Evolutionary conservation across 2,113 vertebrate genomes (phyloP).

Genomic region (Seriola rivoliana): DNA sequence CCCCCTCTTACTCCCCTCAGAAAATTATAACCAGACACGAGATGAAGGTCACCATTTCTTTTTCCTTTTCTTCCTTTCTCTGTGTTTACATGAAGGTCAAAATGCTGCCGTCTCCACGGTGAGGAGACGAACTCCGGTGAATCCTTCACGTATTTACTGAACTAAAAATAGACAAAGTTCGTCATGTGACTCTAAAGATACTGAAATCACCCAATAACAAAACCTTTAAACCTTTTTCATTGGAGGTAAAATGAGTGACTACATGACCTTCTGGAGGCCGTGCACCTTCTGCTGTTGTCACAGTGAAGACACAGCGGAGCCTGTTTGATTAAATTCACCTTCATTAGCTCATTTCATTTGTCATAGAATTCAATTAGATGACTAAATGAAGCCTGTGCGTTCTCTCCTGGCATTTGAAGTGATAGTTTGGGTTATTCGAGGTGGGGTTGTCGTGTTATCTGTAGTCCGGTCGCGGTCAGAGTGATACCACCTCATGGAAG

Average conservation of each 20-base stretch:
- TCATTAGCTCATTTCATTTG: background rate
- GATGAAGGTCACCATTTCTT: background rate
- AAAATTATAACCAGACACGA: background rate
- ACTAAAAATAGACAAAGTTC: background rate
- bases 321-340: background rate
- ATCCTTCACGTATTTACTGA: background rate
- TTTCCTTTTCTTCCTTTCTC: background rate
- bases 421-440: too few relatives aligned
- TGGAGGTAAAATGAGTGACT: too few relatives aligned
- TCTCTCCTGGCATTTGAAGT: constrained; percentile 26
- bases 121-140: background rate
- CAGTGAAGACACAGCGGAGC: background rate
- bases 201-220: too few relatives aligned
- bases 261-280: background rate
- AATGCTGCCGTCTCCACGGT: background rate
- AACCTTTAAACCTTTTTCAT: too few relatives aligned
- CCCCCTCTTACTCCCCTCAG: background rate
- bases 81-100: background rate
- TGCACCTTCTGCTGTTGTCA: background rate
- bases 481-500: too few relatives aligned
- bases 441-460: too few relatives aligned
- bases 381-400: background rate
- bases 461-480: too few relatives aligned
- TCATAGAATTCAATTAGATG: background rate
- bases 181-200: background rate